These are phyloP conservation scores for Thereva nobilitata DNA, from an alignment of 2,888 invertebrate genomes.

Conservation along the genomic window DNA sequence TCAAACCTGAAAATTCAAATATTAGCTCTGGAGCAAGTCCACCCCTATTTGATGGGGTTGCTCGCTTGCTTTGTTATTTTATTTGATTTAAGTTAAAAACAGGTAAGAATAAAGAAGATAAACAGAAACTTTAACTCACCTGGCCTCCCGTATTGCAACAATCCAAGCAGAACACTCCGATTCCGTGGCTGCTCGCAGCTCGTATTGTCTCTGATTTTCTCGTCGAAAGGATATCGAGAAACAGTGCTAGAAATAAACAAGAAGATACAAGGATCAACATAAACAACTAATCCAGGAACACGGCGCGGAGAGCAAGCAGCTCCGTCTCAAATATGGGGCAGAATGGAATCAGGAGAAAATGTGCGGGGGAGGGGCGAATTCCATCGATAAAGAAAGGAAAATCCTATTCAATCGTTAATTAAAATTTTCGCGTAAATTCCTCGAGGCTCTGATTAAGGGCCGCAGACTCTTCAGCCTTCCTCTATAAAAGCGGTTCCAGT, in stretches of 20 bases:
- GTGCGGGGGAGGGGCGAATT: too few species aligned
- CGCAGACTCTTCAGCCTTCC: neutral
- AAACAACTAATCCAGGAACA: neutral
- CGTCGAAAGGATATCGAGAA: constrained; percentile 85
- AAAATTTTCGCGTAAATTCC: neutral
- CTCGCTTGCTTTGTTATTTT: too few species aligned
- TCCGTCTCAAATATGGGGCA: too few species aligned
- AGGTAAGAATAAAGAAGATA: neutral
- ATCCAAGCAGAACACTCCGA: constrained; percentile 90
- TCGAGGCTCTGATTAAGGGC: neutral
- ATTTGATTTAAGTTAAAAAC: neutral
- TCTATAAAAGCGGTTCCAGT: neutral
- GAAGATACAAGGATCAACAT: constrained; percentile 12
- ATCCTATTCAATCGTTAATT: too few species aligned
- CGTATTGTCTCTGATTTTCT: constrained; percentile 86
- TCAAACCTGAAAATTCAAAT: too few species aligned
- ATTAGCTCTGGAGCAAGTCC: too few species aligned
- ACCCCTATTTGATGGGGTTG: too few species aligned
- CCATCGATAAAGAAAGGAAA: too few species aligned
- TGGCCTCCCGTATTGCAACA: constrained; percentile 83
- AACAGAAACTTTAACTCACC: constrained; percentile 62
- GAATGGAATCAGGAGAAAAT: too few species aligned
- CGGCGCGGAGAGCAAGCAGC: too few species aligned
- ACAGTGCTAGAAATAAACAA: constrained; percentile 70
- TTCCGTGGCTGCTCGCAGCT: constrained; percentile 81